These are phyloP conservation scores for Sphaerodactylus townsendi DNA, from an alignment of 2,113 vertebrate genomes.

Conservation along the genomic window DNA sequence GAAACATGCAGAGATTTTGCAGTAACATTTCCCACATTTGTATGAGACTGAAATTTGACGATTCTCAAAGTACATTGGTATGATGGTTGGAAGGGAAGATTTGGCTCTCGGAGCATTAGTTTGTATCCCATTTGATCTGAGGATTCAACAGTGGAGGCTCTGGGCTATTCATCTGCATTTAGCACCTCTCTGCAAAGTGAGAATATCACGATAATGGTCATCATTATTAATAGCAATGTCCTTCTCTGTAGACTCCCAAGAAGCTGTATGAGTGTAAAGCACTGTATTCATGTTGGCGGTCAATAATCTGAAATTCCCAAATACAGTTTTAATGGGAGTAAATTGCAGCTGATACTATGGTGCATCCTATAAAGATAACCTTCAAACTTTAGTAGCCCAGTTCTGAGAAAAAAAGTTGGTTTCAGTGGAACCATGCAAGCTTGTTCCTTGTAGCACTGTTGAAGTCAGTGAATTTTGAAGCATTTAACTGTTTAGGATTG, in stretches of 20 bases:
- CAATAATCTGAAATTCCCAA: neutral
- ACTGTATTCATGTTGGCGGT: neutral
- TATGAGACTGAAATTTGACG: neutral
- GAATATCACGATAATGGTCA: neutral
- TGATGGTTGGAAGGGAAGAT: neutral
- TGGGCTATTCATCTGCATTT: neutral
- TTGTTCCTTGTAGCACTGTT: too few species aligned
- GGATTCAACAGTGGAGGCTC: neutral
- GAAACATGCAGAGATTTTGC: slow-evolving; percentile 15
- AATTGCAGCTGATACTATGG: neutral
- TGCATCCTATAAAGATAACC: neutral
- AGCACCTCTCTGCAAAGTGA: neutral
- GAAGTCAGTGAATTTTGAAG: too few species aligned
- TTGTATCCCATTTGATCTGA: neutral
- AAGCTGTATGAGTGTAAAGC: neutral
- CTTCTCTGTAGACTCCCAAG: neutral
- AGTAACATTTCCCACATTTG: neutral
- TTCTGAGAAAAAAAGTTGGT: neutral
- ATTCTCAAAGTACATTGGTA: neutral
- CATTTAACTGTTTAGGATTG: neutral
- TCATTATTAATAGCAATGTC: neutral
- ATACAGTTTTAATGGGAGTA: neutral
- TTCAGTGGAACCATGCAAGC: too few species aligned
- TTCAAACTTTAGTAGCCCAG: neutral
- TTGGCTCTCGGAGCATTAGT: neutral